Evolutionary conservation across 2,797 vertebrate genomes (phyloP).

Genomic region (Tolypeutes matacus): DNA sequence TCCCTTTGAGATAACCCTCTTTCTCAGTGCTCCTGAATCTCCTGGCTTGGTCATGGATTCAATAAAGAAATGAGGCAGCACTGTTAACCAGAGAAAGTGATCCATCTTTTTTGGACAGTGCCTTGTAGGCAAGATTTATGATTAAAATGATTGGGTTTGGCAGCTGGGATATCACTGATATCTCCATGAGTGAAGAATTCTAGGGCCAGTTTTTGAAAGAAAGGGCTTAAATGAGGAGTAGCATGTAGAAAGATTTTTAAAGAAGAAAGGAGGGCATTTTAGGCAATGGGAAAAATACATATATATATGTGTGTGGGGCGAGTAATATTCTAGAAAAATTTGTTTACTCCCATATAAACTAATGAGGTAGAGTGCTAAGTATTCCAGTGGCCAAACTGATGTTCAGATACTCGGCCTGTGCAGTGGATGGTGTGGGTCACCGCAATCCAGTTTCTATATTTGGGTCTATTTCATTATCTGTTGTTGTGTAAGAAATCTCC

Average conservation of each 20-base stretch:
- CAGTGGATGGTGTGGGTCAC: neutral
- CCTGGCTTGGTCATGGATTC: neutral
- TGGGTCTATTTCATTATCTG: neutral
- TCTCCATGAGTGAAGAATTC: neutral
- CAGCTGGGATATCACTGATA: neutral
- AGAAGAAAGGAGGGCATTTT: neutral
- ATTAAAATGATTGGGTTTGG: neutral
- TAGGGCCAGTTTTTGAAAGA: constrained; percentile 45
- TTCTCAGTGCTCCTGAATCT: neutral
- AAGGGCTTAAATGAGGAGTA: neutral
- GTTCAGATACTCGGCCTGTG: neutral
- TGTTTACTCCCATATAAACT: neutral
- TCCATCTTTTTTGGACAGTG: neutral
- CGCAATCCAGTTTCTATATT: neutral
- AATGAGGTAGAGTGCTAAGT: neutral
- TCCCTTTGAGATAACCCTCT: neutral
- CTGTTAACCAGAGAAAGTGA: neutral
- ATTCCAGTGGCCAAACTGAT: neutral
- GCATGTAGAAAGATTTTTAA: constrained; percentile 23
- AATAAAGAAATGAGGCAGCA: neutral
- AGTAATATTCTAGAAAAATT: neutral
- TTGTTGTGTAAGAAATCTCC: neutral
- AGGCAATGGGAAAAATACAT: neutral
- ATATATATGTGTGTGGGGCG: neutral
- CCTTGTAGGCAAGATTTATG: neutral